These are phyloP conservation scores for Aporophyla nigra DNA, from an alignment of 2,888 invertebrate genomes.

Conservation along the genomic window DNA sequence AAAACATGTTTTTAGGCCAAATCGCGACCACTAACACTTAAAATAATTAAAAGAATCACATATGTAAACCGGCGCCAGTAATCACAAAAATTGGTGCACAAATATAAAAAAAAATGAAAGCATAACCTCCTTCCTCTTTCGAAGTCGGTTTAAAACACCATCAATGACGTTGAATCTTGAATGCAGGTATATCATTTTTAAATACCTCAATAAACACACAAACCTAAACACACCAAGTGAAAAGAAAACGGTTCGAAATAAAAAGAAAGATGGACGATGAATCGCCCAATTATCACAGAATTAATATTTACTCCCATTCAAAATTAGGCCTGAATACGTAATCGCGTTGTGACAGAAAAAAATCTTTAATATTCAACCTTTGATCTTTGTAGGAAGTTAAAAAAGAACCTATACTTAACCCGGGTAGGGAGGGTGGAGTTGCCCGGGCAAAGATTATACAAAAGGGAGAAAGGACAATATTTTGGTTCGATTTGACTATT, in stretches of 20 bases:
- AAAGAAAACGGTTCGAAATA: neutral
- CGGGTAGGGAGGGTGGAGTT: constrained; percentile 33
- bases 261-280: constrained; percentile 33
- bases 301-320: constrained; percentile 65
- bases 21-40: too few species aligned
- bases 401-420: constrained; percentile 60
- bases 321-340: constrained; percentile 62
- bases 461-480: constrained; percentile 2
- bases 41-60: too few species aligned
- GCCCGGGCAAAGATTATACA: constrained; percentile 22
- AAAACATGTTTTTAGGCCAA: too few species aligned
- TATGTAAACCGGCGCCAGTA: too few species aligned
- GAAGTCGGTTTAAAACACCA: too few species aligned
- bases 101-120: too few species aligned
- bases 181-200: too few species aligned
- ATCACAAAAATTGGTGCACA: too few species aligned
- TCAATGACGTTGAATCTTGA: neutral
- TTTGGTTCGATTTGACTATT: neutral
- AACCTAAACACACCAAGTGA: neutral
- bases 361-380: constrained; percentile 69
- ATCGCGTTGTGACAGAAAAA: constrained; percentile 61
- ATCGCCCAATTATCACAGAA: constrained; percentile 61
- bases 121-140: too few species aligned
- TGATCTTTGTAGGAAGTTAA: constrained; percentile 68
- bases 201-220: neutral